Base-by-base conservation (phyloP, 1,140 invertebrate species). In the Pseudomyrmex gracilis region DNA sequence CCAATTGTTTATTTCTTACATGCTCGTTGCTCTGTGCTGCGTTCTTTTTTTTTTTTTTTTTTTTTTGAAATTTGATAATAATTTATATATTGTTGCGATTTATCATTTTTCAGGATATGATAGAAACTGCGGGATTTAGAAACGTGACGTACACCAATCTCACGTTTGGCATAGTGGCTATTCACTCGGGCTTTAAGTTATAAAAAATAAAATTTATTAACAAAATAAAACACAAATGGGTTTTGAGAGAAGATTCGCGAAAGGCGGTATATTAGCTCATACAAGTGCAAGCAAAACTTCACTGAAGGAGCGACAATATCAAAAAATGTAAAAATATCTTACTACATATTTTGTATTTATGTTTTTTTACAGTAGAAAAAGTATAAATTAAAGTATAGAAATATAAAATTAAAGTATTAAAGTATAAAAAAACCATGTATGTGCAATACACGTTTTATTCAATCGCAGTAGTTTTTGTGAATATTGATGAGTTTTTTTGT, bases 111-210 rank as follows among this genome's bases (percentile, higher is more conserved):
- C 49, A 94, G 94, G 85, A 93, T 2, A 98, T 99, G 97, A 99
- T 99, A 76, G 95, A 97, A 93, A 91, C 96, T 64, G 97, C 97
- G 61, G 98, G 98, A 34, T 99, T 99, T 91, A 95, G 96, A 70
- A 95, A 96, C 90, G 98, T 98, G 0, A 96, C 95, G 1, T 99
- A 98, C 93, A 97, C 98, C 94, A 99, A 99, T 95, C 94, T 99
- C 47, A 97, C 97, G 12, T 97, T 98, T 93, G 99, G 99, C 58
- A 95, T 99, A 4, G 97, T 98, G 74, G 97, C 98, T 47, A 99
- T 99, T 91, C 98, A 99, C 94, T 98, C 98, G 24, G 99, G 98
- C 55, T 99, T 98, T 92, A 99, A 99, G 95, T 92, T 97, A 71
- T 97, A 94, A 83, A 15, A 15, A 34, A 34, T 20, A 74, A 63